Evolutionary conservation across 2,888 invertebrate species (phyloP), one percentile per base, ranked within the genome.

Genomic region (Macrophya annulata): DNA sequence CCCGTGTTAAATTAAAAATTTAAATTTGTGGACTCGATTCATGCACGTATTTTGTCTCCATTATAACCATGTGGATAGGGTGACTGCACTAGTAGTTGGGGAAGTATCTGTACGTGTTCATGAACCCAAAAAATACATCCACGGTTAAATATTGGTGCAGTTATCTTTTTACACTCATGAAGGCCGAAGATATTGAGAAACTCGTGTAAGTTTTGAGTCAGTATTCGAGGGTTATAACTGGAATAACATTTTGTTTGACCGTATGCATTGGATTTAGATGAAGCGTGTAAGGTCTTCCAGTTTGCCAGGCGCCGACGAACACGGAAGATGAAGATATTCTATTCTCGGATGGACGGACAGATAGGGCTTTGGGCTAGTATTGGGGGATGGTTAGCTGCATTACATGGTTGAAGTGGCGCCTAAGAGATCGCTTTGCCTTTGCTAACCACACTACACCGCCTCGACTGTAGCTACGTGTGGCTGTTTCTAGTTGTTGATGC

Each of bases 401-500:
- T 89, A 89, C 89, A 91, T 89, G 89, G 90, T 89, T 86, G 89
- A 89, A 86, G 87, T 89, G 87, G 88, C 85, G 86, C 83, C 87
- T 88, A 87, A 89, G 87, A 87, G 87, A 85, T 84, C 85, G 88
- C 65, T 79, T 68, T 86, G 40, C 86, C 86, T 84, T 71, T 86
- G 84, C 86, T 83, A 86, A 77, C 84, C 84, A 86, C 84, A 81
- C 81, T 77, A 62, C 59, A 85, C 59, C 85, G 84, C 77, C 62
- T 85, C 55, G 76, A 77, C 71, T 21, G 37, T 62, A 40, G 59
- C 59, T 81, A 81, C 62, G 81, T 81, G 81, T 81, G 81, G 81
- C 43, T 81, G 81, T 62, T 81, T 59, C 25, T 62, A 62, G 81
- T 81, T 81, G 81, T 62, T 62, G 81, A 43, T 81, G 81, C 81